Evolutionary conservation across 2,888 invertebrate species (phyloP).

Genomic region (Xestia c-nigrum): DNA sequence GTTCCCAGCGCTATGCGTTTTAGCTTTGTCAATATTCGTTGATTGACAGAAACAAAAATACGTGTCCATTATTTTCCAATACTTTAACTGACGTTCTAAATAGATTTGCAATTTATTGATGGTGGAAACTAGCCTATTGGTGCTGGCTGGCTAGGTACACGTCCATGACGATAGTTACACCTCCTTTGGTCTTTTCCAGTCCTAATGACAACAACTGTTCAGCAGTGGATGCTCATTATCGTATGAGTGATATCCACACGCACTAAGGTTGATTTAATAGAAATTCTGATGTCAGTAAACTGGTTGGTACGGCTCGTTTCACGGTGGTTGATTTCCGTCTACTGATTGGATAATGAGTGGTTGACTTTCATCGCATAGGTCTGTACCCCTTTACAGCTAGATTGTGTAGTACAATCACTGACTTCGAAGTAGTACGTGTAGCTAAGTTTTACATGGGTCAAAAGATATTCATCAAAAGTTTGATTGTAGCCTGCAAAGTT

Average conservation of each 20-base stretch:
- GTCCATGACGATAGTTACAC: background rate
- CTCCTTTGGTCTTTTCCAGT: background rate
- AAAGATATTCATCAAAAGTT: background rate
- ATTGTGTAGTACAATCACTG: background rate
- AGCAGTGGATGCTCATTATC: background rate
- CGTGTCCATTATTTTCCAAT: no score
- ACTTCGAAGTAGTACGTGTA: background rate
- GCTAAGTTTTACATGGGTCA: background rate
- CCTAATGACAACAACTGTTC: background rate
- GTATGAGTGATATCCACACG: slow-evolving; percentile 7
- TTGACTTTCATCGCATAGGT: slow-evolving; percentile 19
- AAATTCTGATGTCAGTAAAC: slow-evolving; percentile 37
- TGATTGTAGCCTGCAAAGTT: background rate
- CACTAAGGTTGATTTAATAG: slow-evolving; percentile 22
- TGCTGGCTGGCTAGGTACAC: background rate
- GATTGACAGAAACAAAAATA: no score
- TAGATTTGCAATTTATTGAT: no score
- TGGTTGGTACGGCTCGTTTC: slow-evolving; percentile 34
- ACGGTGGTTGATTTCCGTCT: slow-evolving; percentile 38
- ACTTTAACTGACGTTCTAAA: no score
- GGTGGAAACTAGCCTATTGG: no score
- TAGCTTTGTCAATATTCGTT: no score
- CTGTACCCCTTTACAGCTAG: slow-evolving; percentile 4
- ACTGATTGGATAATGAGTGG: slow-evolving; percentile 41
- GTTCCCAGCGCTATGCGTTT: no score